Conservation (phyloP, 2,888 invertebrate species). For the Ophonus ardosiacus region DNA sequence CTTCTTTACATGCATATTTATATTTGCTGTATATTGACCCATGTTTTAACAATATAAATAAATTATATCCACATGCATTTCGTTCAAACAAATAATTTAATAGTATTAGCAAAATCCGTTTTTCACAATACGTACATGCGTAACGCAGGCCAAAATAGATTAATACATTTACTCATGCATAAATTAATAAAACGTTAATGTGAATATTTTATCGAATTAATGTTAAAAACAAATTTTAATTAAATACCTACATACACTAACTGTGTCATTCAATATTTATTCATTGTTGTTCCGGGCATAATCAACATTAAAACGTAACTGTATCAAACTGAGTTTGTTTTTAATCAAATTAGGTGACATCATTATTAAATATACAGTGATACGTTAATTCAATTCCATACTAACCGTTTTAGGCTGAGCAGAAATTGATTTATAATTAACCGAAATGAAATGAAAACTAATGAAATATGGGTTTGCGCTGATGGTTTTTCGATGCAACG, state of each 20-base stretch:
- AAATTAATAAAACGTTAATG: constrained; percentile 8
- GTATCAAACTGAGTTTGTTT: background rate
- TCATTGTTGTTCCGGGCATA: background rate
- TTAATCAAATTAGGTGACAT: constrained; percentile 45
- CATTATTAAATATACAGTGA: constrained; percentile 45
- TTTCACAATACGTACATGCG: background rate
- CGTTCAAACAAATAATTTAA: background rate
- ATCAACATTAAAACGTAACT: constrained; percentile 28
- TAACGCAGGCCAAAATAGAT: background rate
- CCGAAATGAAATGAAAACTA: constrained; percentile 3
- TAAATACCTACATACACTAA: background rate
- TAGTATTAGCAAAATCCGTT: background rate
- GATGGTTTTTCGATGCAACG: constrained; percentile 18
- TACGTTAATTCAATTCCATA: constrained; percentile 33
- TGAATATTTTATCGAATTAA: constrained; percentile 18
- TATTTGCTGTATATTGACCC: too few species aligned
- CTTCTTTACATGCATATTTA: too few species aligned
- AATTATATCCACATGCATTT: background rate
- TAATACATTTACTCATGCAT: background rate
- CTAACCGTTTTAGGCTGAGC: background rate
- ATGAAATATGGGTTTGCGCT: background rate
- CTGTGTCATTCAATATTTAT: constrained; percentile 4
- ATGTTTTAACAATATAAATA: background rate
- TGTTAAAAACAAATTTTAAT: constrained; percentile 22
- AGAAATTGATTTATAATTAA: constrained; percentile 33